Conservation (phyloP, 2,797 vertebrate genomes). For the Discoglossus pictus region DNA sequence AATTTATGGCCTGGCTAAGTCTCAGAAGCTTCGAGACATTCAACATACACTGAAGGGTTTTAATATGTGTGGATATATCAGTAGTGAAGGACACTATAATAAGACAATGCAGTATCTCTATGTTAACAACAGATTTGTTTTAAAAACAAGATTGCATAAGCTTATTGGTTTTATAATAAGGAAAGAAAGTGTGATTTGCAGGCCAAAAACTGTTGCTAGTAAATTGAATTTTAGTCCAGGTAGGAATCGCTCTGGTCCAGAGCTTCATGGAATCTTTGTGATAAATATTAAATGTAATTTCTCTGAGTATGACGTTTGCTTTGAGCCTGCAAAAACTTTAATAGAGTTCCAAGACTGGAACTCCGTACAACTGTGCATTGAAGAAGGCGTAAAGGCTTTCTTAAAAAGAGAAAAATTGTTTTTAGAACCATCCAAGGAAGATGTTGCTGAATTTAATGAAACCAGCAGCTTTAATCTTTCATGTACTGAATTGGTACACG, state of each 20-base stretch:
- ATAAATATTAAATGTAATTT: constrained; percentile 84
- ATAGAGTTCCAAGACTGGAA: constrained; percentile 96
- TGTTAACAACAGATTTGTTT: constrained; percentile 85
- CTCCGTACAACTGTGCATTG: constrained; percentile 76
- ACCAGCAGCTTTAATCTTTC: constrained; percentile 61
- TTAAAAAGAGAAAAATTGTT: constrained; percentile 83
- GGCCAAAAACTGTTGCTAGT: constrained; percentile 67
- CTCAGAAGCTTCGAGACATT: constrained; percentile 85
- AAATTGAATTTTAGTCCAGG: constrained; percentile 69
- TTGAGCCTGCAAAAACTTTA: constrained; percentile 91
- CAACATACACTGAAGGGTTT: constrained; percentile 72
- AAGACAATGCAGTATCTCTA: constrained; percentile 89
- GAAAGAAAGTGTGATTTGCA: constrained; percentile 76
- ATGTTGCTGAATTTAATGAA: constrained; percentile 69
- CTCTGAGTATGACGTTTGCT: constrained; percentile 88
- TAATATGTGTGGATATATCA: constrained; percentile 81
- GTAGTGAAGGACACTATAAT: constrained; percentile 90
- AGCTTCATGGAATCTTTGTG: constrained; percentile 83
- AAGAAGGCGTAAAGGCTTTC: constrained; percentile 85
- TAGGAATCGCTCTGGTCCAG: constrained; percentile 73
- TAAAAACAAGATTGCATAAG: constrained; percentile 91
- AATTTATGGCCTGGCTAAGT: constrained; percentile 79
- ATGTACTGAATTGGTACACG: constrained; percentile 50
- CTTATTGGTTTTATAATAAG: constrained; percentile 85
- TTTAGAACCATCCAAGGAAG: constrained; percentile 74